A percentile compares a stretch with the other conserved stretches of the same genome.
phyloP scores from a whole-genome alignment of 2,888 invertebrate species.

The Ephialtes manifestator region DNA sequence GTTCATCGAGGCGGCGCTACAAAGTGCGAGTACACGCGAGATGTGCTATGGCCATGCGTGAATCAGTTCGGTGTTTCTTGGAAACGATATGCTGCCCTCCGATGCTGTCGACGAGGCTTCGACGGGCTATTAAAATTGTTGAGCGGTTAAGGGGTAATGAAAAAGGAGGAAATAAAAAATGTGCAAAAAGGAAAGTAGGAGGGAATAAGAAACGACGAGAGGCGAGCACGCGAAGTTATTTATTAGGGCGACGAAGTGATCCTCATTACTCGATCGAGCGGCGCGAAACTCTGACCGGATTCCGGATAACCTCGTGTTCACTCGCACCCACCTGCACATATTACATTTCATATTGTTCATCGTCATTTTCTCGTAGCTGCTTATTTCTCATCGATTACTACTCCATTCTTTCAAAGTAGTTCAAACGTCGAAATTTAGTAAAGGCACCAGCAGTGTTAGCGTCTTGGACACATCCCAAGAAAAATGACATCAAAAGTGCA shows the following conservation, averaged over 20 bases:
- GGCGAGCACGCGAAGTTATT: conserved; percentile 59
- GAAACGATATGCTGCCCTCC: conserved; percentile 53
- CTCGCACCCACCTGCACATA: conserved; percentile 6
- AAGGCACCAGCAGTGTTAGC: not conserved
- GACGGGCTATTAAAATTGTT: conserved; percentile 67
- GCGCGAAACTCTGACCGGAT: conserved; percentile 50
- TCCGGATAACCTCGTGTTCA: conserved; percentile 46
- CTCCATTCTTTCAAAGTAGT: not conserved
- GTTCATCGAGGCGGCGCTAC: conserved; percentile 50
- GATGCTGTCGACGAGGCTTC: conserved; percentile 47
- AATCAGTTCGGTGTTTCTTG: conserved; percentile 65
- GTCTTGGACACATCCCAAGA: conserved; percentile 80
- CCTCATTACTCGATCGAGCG: conserved; percentile 54
- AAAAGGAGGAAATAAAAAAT: conserved; percentile 19
- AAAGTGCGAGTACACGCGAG: conserved; percentile 45
- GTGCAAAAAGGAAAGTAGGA: conserved; percentile 12
- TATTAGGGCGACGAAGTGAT: conserved; percentile 67
- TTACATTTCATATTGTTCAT: conserved; percentile 17
- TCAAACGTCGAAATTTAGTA: not conserved
- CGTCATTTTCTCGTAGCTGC: not conserved
- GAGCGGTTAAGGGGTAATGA: conserved; percentile 27
- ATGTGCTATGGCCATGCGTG: conserved; percentile 25
- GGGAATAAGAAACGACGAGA: conserved; percentile 31
- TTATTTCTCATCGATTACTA: not conserved
- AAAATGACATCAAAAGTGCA: conserved; percentile 80